These are phyloP conservation scores for Herpetotheres cachinnans DNA, from an alignment of 2,113 vertebrate species.

Conservation along the genomic window DNA sequence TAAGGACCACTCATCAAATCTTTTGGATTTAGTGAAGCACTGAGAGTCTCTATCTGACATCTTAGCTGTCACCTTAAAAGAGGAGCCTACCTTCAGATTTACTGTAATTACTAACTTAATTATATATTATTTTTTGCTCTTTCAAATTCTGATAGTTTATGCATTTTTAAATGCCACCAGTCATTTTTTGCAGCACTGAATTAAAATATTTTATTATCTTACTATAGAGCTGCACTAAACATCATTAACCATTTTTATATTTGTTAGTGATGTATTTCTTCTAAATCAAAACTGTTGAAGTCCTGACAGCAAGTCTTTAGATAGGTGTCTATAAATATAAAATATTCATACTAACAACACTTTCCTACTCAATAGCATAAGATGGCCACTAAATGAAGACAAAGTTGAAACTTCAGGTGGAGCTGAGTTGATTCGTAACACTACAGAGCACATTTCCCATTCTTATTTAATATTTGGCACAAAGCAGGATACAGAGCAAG, in stretches of 20 bases:
- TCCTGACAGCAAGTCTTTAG: background rate
- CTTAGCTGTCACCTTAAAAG: background rate
- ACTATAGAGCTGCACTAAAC: background rate
- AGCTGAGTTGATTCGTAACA: background rate
- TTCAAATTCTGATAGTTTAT: background rate
- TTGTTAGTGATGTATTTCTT: background rate
- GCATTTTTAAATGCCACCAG: background rate
- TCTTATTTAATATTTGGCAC: background rate
- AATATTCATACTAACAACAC: background rate
- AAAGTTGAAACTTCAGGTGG: background rate
- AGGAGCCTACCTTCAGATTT: background rate
- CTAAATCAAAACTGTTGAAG: background rate
- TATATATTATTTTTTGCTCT: background rate
- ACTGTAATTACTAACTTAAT: background rate
- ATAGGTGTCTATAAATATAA: background rate
- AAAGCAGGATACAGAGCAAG: background rate
- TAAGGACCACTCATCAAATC: background rate
- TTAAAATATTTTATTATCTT: background rate
- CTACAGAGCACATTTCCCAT: background rate
- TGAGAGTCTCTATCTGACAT: background rate
- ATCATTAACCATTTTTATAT: background rate
- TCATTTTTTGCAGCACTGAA: background rate
- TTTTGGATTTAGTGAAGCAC: background rate
- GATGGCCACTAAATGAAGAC: background rate
- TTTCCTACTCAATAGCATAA: background rate